These are phyloP conservation scores for Apeira syringaria DNA, from an alignment of 2,888 invertebrate species.

Conservation along the genomic window DNA sequence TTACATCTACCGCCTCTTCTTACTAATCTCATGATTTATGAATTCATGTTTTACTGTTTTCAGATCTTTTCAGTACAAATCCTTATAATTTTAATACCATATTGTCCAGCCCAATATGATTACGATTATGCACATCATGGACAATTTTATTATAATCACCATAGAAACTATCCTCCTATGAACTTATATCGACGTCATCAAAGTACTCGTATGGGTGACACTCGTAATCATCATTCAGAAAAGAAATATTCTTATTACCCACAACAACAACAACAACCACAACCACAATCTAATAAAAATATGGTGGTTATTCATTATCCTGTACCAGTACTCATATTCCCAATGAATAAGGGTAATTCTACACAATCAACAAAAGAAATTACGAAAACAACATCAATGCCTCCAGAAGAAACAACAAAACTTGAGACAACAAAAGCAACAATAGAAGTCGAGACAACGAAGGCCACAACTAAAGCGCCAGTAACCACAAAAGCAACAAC, in stretches of 20 bases:
- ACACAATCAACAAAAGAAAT: too few species aligned
- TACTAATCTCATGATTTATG: too few species aligned
- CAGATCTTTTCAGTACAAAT: not conserved
- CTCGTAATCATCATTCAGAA: not conserved
- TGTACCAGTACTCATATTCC: constrained; percentile 16
- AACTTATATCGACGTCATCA: not conserved
- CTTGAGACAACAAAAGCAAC: too few species aligned
- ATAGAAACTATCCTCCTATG: not conserved
- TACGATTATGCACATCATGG: not conserved
- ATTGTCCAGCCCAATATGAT: not conserved
- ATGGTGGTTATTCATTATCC: constrained; percentile 15
- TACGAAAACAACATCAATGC: too few species aligned
- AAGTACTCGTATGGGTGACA: not conserved
- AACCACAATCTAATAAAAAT: not conserved
- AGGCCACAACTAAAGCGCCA: not conserved
- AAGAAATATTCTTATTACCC: not conserved
- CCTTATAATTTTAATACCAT: not conserved
- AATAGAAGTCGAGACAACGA: too few species aligned
- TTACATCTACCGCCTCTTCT: too few species aligned
- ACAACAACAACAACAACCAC: not conserved
- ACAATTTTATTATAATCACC: not conserved
- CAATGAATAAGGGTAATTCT: not conserved
- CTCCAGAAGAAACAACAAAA: too few species aligned
- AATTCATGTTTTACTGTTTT: not conserved
- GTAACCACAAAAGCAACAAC: too few species aligned